Evolutionary conservation across 1,140 invertebrate species (phyloP), one percentile per base, ranked within the genome.

Genomic region (Semibalanus balanoides): DNA sequence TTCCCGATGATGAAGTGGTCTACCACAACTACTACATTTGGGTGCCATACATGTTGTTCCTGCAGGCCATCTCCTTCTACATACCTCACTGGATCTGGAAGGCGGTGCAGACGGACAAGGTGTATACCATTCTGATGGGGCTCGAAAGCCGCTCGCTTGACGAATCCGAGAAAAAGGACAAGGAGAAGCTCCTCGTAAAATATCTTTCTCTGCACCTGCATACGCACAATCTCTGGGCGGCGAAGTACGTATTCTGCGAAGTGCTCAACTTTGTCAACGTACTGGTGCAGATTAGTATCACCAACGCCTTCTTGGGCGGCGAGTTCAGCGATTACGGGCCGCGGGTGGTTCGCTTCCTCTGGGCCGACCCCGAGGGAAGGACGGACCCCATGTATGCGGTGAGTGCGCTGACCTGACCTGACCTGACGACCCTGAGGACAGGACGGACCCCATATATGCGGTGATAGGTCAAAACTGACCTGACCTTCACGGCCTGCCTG

Each of bases 11-110:
- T 40, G 35, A 40, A 40, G 17, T 40, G 5, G 17, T 40, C 35
- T 40, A 40, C 35, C 35, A 83, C 76, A 78, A 80, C 30, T 83
- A 83, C 74, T 83, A 83, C 75, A 82, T 83, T 74, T 89, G 91
- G 27, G 84, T 90, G 29, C 82, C 82, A 69, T 83, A 83, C 73
- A 80, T 83, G 29, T 81, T 91, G 28, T 93, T 93, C 81, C 91
- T 84, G 35, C 91, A 79, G 79, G 75, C 78, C 27, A 27, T 74
- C 0, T 75, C 79, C 70, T 79, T 79, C 75, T 79, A 79, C 43
- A 7, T 89, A 40, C 92, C 91, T 0, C 85, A 88, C 0, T 92
- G 89, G 81, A 79, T 93, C 0, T 94, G 92, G 92, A 92, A 91
- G 77, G 77, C 77, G 29, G 80, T 78, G 78, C 83, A 85, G 79